Conservation (phyloP, 2,888 invertebrate species). For the Drosophila sordidula region DNA sequence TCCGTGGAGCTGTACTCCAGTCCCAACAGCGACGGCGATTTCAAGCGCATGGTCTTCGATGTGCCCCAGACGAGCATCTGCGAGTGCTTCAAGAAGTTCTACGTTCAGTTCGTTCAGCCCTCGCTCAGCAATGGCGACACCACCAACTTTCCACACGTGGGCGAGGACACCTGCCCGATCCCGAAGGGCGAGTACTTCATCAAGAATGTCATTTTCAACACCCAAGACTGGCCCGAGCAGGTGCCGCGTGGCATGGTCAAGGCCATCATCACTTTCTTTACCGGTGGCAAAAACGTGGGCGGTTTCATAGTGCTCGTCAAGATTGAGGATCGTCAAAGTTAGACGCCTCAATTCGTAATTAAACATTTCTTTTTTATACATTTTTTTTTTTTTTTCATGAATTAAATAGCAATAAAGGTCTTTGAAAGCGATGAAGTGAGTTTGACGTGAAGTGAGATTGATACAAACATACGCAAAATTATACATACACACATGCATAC, state of each 20-base stretch:
- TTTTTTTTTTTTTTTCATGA: background rate
- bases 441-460: too few relatives aligned
- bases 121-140: conserved; percentile 69
- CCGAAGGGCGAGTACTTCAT: conserved; percentile 75
- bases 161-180: conserved; percentile 74
- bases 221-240: conserved; percentile 76
- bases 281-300: conserved; percentile 63
- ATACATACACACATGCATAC: too few relatives aligned
- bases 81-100: conserved; percentile 78
- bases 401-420: conserved; percentile 38
- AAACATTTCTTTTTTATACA: background rate
- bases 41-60: conserved; percentile 73
- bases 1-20: conserved; percentile 72
- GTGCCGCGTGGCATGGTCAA: conserved; percentile 78
- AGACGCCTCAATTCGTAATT: background rate
- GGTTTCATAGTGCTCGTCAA: conserved; percentile 63
- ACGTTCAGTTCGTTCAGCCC: conserved; percentile 74
- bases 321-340: conserved; percentile 67
- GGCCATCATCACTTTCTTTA: conserved; percentile 70
- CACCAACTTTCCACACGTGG: conserved; percentile 73
- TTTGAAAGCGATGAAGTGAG: conserved; percentile 49
- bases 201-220: conserved; percentile 67
- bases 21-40: conserved; percentile 74
- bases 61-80: conserved; percentile 75
- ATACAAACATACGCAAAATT: too few relatives aligned